Evolutionary conservation across 64 coral and sea anemone species (phyloP), one percentile per base, ranked within the genome.

Genomic region (Pachyseris speciosa): DNA sequence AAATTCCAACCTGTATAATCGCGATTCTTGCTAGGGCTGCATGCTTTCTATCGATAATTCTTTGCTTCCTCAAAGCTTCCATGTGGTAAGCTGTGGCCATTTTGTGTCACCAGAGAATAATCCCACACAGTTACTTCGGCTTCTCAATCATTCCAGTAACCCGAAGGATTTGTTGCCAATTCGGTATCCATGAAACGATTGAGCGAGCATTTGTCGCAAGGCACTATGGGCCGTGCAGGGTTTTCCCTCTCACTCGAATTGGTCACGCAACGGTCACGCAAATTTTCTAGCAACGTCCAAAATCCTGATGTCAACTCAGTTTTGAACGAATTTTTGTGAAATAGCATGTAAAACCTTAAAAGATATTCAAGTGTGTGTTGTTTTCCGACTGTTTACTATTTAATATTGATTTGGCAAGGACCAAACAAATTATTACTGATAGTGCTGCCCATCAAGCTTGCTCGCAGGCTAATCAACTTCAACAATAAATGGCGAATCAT

Each of bases 61-160:
- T 89, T 71, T 94, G 93, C 67, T 90, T 90, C 50, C 93, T 84
- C 37, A 94, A 44, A 9, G 93, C 93, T 70, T 94, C 93, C 70
- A 78, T 94, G 70, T 94, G 93, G 67, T 89, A 94, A 37, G 93
- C 93, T 59, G 75, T 76, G 28, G 93, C 93, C 93, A 94, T 94
- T 60, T 90, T 27, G 48, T 33, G 29, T 37, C 28, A 2, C 28
- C 9, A 17, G 64, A 49, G 22, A 47, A 45, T 53, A 34, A 51
- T 51, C 28, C 12, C 44, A 43, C 6, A 20, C 29, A 30, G 19
- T 2, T 63, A 8, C 30, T 58, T 64, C 31, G 4, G 40, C 12
- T 28, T 63, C 37, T 25, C 8, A 55, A 53, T 41, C 1, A 58
- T 7, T 4, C 36, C 10, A 6, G n/a, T 20, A 28, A 42, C 10